These are phyloP conservation scores for Dipodomys spectabilis DNA, from an alignment of 2,113 vertebrate genomes.

Conservation along the genomic window DNA sequence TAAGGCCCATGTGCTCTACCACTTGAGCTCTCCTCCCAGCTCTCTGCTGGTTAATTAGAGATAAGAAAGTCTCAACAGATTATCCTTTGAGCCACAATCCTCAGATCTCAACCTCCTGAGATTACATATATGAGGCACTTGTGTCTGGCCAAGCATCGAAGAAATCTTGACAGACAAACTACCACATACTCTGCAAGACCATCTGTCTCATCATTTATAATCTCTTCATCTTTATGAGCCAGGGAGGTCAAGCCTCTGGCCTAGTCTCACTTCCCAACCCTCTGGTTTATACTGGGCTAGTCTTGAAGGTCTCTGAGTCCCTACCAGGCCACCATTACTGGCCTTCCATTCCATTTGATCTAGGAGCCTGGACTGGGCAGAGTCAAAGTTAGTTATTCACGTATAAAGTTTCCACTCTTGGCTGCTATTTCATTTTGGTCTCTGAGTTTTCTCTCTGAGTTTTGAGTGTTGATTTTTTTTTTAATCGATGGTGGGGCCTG, in stretches of 20 bases:
- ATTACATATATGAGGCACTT: too few species aligned
- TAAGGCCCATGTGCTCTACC: too few species aligned
- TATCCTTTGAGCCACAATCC: too few species aligned
- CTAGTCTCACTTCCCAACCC: background rate
- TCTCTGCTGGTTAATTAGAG: too few species aligned
- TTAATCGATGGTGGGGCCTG: too few species aligned
- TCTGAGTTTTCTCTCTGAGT: background rate
- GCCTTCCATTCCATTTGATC: background rate
- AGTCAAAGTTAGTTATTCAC: background rate
- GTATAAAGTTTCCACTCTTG: background rate
- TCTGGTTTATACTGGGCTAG: background rate
- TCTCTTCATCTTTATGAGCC: background rate
- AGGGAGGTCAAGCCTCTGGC: slow-evolving; percentile 1
- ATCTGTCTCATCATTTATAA: background rate
- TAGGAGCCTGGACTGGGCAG: too few species aligned
- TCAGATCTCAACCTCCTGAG: too few species aligned
- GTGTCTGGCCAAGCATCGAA: too few species aligned
- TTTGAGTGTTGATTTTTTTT: background rate
- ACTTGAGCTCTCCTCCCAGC: too few species aligned
- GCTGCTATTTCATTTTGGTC: slow-evolving; percentile 12
- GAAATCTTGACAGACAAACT: background rate
- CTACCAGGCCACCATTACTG: background rate
- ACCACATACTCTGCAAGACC: background rate
- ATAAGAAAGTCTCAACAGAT: too few species aligned
- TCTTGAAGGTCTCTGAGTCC: background rate